Conservation (phyloP, 2,113 vertebrate species). For the Upupa epops region DNA sequence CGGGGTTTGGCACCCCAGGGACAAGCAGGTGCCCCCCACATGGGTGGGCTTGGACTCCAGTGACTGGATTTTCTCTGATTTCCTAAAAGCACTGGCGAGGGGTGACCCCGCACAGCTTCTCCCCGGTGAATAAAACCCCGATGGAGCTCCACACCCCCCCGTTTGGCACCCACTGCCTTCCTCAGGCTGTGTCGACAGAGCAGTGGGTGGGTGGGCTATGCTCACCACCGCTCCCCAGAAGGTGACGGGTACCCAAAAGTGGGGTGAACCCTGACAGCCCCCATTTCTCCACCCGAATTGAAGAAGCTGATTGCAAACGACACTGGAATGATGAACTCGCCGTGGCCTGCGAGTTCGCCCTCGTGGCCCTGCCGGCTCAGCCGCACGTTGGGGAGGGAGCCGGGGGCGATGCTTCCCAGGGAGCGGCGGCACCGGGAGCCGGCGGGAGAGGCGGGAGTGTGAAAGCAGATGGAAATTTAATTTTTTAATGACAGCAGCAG, state of each 20-base stretch:
- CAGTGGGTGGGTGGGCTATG: neutral
- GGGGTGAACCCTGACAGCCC: rapidly evolving
- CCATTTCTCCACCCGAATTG: rapidly evolving
- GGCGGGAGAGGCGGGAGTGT: conserved; percentile 58
- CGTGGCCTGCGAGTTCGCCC: neutral
- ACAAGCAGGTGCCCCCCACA: neutral
- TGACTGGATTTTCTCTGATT: neutral
- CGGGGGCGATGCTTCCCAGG: neutral
- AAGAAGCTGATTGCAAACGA: rapidly evolving
- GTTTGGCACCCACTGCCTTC: neutral
- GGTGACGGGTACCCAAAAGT: rapidly evolving
- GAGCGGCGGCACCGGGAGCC: neutral
- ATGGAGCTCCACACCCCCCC: neutral
- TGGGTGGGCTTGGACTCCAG: neutral
- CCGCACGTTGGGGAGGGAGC: neutral
- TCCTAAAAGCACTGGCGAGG: neutral
- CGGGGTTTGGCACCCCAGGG: neutral
- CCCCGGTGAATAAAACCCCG: neutral
- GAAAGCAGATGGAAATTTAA: conserved; percentile 78
- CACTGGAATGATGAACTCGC: neutral
- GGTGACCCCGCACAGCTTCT: neutral
- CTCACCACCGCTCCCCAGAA: neutral
- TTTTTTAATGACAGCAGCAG: conserved; percentile 81
- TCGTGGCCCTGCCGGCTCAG: neutral
- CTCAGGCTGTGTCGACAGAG: neutral